Conservation (phyloP, 2,797 vertebrate species). For the Thamnophis elegans region DNA sequence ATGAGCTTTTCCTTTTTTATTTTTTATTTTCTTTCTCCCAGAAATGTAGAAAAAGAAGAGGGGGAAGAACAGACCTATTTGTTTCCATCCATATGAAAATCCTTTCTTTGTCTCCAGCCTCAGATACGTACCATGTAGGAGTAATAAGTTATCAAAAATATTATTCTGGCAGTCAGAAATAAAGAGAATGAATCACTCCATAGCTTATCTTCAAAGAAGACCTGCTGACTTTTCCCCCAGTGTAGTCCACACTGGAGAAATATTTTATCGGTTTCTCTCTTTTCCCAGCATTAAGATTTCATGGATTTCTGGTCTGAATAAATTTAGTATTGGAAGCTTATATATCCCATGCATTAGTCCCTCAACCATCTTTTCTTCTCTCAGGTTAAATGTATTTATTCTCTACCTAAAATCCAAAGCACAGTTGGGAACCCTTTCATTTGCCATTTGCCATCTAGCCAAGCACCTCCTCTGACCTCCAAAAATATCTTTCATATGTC, state of each 20-base stretch:
- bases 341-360: background rate
- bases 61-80: background rate
- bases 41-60: background rate
- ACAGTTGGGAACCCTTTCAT: background rate
- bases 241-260: background rate
- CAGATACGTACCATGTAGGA: background rate
- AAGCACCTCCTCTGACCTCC: background rate
- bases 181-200: background rate
- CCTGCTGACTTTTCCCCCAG: background rate
- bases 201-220: slow-evolving; percentile 8
- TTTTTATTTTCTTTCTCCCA: background rate
- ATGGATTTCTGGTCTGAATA: slow-evolving; percentile 5
- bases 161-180: background rate
- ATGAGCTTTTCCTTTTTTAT: background rate
- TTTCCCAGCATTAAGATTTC: background rate
- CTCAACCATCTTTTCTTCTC: background rate
- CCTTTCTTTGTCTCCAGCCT: slow-evolving; percentile 7
- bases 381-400: background rate
- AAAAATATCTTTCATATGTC: background rate
- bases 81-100: background rate
- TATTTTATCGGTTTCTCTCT: background rate
- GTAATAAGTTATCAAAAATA: background rate
- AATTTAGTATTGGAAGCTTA: background rate
- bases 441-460: background rate
- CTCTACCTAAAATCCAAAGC: background rate